A percentile compares a stretch with the other conserved stretches of the same genome.
Conservation (phyloP, 2,888 invertebrate genomes). For the Drosophila leonis region DNA sequence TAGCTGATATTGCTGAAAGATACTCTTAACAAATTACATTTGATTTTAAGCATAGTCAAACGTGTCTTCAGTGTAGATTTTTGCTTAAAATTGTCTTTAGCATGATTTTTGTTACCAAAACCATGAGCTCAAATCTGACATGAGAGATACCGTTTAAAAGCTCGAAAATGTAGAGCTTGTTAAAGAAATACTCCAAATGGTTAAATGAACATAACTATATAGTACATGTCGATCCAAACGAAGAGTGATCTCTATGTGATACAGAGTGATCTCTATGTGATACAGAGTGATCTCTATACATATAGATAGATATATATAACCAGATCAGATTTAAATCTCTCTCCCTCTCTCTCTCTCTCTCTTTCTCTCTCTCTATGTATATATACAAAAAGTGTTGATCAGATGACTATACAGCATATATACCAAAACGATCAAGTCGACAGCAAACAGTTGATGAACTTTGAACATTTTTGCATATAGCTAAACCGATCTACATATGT, state of each 20-base stretch:
- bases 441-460: not conserved
- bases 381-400: too few species aligned
- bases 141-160: too few species aligned
- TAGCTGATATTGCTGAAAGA: not conserved
- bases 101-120: too few species aligned
- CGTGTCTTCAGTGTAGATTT: too few species aligned
- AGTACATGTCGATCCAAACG: not conserved
- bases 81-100: not conserved
- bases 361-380: not conserved
- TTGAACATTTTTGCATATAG: not conserved
- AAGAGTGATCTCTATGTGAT: not conserved
- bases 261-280: not conserved
- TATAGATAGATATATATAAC: too few species aligned
- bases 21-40: not conserved
- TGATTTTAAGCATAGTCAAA: not conserved
- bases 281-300: not conserved
- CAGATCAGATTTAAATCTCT: too few species aligned
- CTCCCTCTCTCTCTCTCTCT: too few species aligned
- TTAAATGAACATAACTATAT: too few species aligned
- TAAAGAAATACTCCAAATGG: too few species aligned
- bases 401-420: not conserved
- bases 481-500: not conserved
- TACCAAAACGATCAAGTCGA: not conserved
- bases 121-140: too few species aligned
- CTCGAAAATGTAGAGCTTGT: too few species aligned